A percentile compares a stretch with the other conserved stretches of the same genome.
phyloP scores from a whole-genome alignment of 2,888 invertebrate genomes.

The Meghimatium bilineatum region DNA sequence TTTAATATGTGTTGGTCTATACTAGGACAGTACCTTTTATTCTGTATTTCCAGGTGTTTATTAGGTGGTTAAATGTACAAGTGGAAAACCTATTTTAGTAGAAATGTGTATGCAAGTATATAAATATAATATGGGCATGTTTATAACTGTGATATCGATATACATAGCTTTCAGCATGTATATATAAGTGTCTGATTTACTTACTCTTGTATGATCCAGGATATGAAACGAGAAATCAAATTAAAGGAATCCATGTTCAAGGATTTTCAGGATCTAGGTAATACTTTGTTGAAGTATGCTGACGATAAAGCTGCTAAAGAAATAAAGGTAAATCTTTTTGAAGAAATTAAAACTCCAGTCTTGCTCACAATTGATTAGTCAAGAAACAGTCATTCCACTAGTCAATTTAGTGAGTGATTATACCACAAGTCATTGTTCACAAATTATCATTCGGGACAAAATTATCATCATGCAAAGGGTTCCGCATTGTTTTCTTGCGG shows the following conservation, averaged over 20 bases:
- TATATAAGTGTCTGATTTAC: not conserved
- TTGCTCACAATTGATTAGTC: not conserved
- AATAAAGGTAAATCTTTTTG: conserved; percentile 51
- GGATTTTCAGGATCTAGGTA: conserved; percentile 65
- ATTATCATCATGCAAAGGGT: too few species aligned
- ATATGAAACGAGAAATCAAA: conserved; percentile 66
- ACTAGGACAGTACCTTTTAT: too few species aligned
- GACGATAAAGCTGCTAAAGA: conserved; percentile 62
- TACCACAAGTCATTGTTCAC: not conserved
- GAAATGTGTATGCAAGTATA: too few species aligned
- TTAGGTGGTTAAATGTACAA: too few species aligned
- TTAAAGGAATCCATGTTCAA: conserved; percentile 69
- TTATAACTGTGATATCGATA: too few species aligned
- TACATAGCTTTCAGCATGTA: too few species aligned
- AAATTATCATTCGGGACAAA: too few species aligned
- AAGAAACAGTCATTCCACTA: not conserved
- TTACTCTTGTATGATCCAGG: conserved; percentile 54
- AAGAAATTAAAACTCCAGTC: not conserved
- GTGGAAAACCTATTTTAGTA: too few species aligned
- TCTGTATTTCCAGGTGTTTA: too few species aligned
- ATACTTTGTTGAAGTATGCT: conserved; percentile 63
- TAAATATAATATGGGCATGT: too few species aligned
- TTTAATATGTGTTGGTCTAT: too few species aligned
- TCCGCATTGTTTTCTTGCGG: too few species aligned
- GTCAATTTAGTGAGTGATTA: not conserved